Percentiles rank a stretch among this genome's conserved stretches.
Conservation (phyloP, 2,888 invertebrate species). For the Megalurothrips usitatus region DNA sequence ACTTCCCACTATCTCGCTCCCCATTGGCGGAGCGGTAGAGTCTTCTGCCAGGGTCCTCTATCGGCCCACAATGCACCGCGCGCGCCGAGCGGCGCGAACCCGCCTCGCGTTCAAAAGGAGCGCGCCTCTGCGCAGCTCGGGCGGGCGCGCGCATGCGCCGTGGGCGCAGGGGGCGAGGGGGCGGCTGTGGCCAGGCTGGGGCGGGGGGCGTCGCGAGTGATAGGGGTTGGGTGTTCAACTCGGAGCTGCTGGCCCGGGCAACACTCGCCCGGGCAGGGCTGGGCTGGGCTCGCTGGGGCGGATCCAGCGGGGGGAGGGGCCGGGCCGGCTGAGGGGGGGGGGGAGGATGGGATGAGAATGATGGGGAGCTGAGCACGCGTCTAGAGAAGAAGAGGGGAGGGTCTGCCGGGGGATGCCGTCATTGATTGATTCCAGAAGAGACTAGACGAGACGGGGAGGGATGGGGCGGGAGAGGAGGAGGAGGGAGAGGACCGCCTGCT, state of each 20-base stretch:
- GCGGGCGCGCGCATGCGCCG: background rate
- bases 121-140: background rate
- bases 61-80: conserved; percentile 22
- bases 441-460: background rate
- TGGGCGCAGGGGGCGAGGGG: background rate
- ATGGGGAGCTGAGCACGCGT: background rate
- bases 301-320: background rate
- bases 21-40: conserved; percentile 18
- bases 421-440: conserved; percentile 22
- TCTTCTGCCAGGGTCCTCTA: conserved; percentile 25
- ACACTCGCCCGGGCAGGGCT: background rate
- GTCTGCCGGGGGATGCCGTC: background rate
- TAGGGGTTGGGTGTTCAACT: background rate
- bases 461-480: background rate
- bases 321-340: background rate
- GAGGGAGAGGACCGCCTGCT: no score
- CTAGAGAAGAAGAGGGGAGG: background rate
- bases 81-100: conserved; percentile 1
- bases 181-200: background rate
- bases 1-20: conserved; percentile 3
- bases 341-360: background rate
- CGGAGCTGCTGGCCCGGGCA: background rate
- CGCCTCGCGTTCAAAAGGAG: background rate
- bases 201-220: background rate
- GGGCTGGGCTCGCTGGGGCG: background rate